These are phyloP conservation scores for Hylaeus volcanicus DNA, from an alignment of 1,140 invertebrate species.

Conservation along the genomic window DNA sequence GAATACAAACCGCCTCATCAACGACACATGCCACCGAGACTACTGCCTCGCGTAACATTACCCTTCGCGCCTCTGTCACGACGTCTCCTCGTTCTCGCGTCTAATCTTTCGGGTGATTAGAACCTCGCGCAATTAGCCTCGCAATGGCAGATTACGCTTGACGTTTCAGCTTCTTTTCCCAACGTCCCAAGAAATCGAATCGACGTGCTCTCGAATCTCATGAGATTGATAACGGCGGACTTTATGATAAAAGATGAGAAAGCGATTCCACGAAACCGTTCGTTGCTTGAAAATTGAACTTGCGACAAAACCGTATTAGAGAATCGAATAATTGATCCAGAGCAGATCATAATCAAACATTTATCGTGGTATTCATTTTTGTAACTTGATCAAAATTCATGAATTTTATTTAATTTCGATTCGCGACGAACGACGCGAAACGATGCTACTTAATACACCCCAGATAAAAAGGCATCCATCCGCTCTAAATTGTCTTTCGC, in stretches of 20 bases:
- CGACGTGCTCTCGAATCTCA: neutral
- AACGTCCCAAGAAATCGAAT: too few relatives aligned
- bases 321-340: too few relatives aligned
- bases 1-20: slow-evolving; percentile 81
- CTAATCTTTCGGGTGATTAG: slow-evolving; percentile 77
- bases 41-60: slow-evolving; percentile 71
- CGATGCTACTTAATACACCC: slow-evolving; percentile 54
- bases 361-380: too few relatives aligned
- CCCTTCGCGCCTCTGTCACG: slow-evolving; percentile 62
- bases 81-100: slow-evolving; percentile 55
- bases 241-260: too few relatives aligned
- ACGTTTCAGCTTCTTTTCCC: neutral
- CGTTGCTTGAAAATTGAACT: too few relatives aligned
- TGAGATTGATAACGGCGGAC: too few relatives aligned
- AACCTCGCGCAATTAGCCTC: slow-evolving; percentile 70
- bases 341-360: too few relatives aligned
- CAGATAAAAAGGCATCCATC: slow-evolving; percentile 34
- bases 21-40: slow-evolving; percentile 78
- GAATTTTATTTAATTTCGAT: slow-evolving; percentile 33
- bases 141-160: slow-evolving; percentile 41
- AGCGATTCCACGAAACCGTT: too few relatives aligned
- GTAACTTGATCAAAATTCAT: too few relatives aligned
- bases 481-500: slow-evolving; percentile 55
- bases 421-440: slow-evolving; percentile 44
- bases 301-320: too few relatives aligned